phyloP scores from a whole-genome alignment of 2,797 vertebrate species.

The Gambusia yucatana region DNA sequence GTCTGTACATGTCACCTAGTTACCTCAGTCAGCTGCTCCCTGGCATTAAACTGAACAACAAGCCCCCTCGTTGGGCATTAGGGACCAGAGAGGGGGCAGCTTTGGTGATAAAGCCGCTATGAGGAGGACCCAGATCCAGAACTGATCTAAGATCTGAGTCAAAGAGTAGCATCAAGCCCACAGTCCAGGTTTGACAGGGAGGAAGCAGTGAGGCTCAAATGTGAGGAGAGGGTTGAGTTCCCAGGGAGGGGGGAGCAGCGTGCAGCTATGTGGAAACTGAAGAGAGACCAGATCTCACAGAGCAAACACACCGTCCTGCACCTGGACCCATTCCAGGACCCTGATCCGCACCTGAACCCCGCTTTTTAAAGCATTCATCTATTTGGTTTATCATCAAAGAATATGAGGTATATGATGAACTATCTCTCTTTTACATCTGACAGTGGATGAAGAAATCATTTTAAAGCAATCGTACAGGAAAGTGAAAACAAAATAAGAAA shows the following conservation, averaged over 20 bases:
- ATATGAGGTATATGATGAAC: slow-evolving; percentile 95
- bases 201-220: slow-evolving; percentile 55
- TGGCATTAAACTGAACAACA: slow-evolving; percentile 45
- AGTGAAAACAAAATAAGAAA: slow-evolving; percentile 54
- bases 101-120: slow-evolving; percentile 57
- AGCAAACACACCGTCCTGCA: slow-evolving; percentile 34
- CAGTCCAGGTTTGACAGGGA: slow-evolving; percentile 54
- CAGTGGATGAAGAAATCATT: slow-evolving; percentile 65
- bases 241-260: slow-evolving; percentile 54
- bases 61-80: slow-evolving; percentile 44
- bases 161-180: slow-evolving; percentile 55
- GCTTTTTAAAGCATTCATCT: slow-evolving; percentile 88
- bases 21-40: slow-evolving; percentile 71
- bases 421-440: slow-evolving; percentile 88
- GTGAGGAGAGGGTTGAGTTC: slow-evolving; percentile 68
- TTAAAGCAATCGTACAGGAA: slow-evolving; percentile 59
- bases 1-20: slow-evolving; percentile 77
- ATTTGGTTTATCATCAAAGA: slow-evolving; percentile 93
- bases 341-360: slow-evolving; percentile 66
- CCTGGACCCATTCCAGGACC: slow-evolving; percentile 21
- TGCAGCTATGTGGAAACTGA: slow-evolving; percentile 30
- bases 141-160: slow-evolving; percentile 52
- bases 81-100: slow-evolving; percentile 48
- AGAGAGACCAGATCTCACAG: slow-evolving; percentile 47
- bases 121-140: slow-evolving; percentile 47